Conservation (phyloP, 1,140 invertebrate species). For the Macrocentrus cingulum region DNA sequence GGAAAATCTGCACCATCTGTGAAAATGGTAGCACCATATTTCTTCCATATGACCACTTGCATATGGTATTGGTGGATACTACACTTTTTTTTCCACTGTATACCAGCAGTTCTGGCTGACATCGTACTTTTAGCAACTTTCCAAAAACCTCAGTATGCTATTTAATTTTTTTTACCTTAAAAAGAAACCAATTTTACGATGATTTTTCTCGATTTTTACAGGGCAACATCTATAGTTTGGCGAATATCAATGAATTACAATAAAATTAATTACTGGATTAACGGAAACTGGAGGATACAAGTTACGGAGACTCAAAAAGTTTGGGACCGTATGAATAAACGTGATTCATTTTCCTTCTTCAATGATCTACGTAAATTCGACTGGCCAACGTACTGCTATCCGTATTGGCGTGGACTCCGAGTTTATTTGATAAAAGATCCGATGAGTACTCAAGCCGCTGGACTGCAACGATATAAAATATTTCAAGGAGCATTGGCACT, state of each 20-base stretch:
- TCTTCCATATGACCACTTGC: constrained; percentile 35
- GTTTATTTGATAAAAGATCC: constrained; percentile 66
- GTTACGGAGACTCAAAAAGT: constrained; percentile 59
- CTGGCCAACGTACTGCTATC: constrained; percentile 64
- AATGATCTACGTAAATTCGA: constrained; percentile 62
- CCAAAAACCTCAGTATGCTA: constrained; percentile 64
- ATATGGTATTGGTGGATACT: constrained; percentile 33
- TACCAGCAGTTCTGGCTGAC: constrained; percentile 66
- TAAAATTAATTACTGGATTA: constrained; percentile 59
- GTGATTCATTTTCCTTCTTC: constrained; percentile 64
- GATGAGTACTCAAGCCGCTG: constrained; percentile 53
- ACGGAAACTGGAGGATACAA: constrained; percentile 59
- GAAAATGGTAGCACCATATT: constrained; percentile 21
- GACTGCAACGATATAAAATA: constrained; percentile 4
- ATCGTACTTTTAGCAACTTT: constrained; percentile 57
- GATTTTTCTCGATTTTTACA: too few relatives aligned
- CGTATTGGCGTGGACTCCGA: constrained; percentile 63
- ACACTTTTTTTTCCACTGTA: constrained; percentile 59
- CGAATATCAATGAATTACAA: not conserved
- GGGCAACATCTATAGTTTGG: not conserved
- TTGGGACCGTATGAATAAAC: constrained; percentile 53
- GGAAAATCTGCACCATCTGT: not conserved
- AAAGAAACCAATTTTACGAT: too few relatives aligned
- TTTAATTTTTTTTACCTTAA: not conserved
- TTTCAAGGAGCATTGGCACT: not conserved